Conservation (phyloP, 2,888 invertebrate genomes). For the Hofmannophila pseudospretella region DNA sequence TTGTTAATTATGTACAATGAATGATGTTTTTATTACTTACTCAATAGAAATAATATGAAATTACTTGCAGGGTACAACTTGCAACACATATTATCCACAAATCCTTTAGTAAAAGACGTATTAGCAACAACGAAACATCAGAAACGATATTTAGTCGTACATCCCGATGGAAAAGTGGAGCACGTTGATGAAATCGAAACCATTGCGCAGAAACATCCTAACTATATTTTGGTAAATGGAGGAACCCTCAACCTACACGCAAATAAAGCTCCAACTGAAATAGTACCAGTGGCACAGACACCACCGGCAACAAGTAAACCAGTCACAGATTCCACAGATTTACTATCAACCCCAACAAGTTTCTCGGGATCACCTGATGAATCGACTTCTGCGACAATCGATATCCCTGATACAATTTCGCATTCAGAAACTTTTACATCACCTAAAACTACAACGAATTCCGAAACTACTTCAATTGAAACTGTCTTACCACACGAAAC, state of each 20-base stretch:
- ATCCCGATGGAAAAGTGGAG: slow-evolving; percentile 39
- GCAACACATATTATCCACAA: neutral
- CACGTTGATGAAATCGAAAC: slow-evolving; percentile 31
- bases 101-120: slow-evolving; percentile 1
- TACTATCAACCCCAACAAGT: too few species aligned
- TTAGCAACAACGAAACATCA: slow-evolving; percentile 19
- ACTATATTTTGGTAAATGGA: slow-evolving; percentile 24
- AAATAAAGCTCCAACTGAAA: slow-evolving; percentile 7
- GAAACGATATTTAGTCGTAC: slow-evolving; percentile 34
- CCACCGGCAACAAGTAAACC: neutral
- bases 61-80: slow-evolving; percentile 1
- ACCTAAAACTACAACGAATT: neutral
- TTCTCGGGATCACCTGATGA: too few species aligned
- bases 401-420: neutral
- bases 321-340: neutral
- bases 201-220: slow-evolving; percentile 24
- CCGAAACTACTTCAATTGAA: neutral
- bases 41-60: too few species aligned
- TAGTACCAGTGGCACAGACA: neutral
- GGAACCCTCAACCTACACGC: slow-evolving; percentile 3
- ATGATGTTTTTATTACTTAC: too few species aligned
- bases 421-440: neutral
- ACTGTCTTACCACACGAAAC: neutral
- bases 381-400: too few species aligned
- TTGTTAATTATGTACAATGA: too few species aligned